phyloP scores from a whole-genome alignment of 2,797 vertebrate species.

The Betta splendens region DNA sequence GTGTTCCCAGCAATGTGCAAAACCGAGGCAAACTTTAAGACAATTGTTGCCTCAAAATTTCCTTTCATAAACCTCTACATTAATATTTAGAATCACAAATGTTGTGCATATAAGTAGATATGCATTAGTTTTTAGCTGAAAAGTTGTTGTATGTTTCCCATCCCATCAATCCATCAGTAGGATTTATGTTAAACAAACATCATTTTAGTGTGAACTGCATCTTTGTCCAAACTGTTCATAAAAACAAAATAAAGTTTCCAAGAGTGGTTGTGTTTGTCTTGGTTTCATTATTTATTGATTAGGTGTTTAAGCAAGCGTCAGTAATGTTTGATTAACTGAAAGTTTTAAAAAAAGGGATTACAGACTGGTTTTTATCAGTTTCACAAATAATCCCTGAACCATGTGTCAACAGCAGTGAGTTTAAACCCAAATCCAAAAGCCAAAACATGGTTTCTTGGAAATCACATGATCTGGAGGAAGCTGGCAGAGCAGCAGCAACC shows the following conservation, averaged over 20 bases:
- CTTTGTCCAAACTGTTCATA: background rate
- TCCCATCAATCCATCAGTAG: background rate
- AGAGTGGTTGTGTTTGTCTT: constrained; percentile 10
- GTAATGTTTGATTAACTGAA: too few species aligned
- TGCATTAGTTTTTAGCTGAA: background rate
- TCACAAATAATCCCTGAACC: constrained; percentile 5
- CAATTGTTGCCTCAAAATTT: too few species aligned
- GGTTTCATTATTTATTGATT: too few species aligned
- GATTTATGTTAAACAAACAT: background rate
- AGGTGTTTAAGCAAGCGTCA: too few species aligned
- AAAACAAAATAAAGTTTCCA: constrained; percentile 38
- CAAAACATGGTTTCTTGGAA: constrained; percentile 65
- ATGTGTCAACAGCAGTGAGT: background rate
- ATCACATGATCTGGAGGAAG: constrained; percentile 75
- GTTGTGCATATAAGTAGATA: background rate
- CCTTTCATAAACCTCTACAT: too few species aligned
- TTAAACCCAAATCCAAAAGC: background rate
- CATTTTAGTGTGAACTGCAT: background rate
- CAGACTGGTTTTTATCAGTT: background rate
- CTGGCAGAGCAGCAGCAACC: constrained; percentile 29
- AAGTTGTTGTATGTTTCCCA: background rate
- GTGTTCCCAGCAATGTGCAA: background rate
- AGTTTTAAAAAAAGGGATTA: too few species aligned
- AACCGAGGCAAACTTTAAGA: background rate
- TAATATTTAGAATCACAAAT: background rate